Evolutionary conservation across 2,113 vertebrate species (phyloP).

Genomic region (Gallinago media): DNA sequence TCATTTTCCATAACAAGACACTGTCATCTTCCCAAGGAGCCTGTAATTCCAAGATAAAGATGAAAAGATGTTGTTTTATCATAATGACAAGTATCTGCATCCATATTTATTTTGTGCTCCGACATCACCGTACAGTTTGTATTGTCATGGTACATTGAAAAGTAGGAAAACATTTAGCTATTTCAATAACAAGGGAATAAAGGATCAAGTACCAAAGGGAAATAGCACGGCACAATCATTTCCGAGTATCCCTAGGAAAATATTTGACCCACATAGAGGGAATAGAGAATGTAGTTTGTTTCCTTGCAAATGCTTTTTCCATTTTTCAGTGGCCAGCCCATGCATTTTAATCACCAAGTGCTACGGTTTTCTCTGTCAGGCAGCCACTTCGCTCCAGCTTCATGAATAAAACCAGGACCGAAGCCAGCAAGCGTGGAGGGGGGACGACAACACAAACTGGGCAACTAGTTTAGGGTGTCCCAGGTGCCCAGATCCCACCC

Average conservation of each 20-base stretch:
- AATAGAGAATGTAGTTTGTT: conserved; percentile 6
- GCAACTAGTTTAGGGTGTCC: not conserved
- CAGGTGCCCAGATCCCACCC: not conserved
- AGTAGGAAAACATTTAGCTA: conserved; percentile 65
- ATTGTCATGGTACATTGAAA: conserved; percentile 67
- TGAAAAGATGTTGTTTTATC: conserved; percentile 77
- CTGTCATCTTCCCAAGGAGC: conserved; percentile 68
- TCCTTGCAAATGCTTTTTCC: conserved; percentile 29
- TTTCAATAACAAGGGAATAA: conserved; percentile 64
- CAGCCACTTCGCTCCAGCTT: not conserved
- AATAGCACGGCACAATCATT: conserved; percentile 54
- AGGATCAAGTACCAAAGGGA: conserved; percentile 44
- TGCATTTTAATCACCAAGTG: not conserved
- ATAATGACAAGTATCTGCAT: conserved; percentile 68
- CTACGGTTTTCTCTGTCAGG: not conserved
- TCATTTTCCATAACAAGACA: conserved; percentile 74
- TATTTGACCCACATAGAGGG: conserved; percentile 67
- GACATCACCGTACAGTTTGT: conserved; percentile 54
- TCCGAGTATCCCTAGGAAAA: conserved; percentile 47
- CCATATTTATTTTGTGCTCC: conserved; percentile 72
- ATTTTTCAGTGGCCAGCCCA: conserved; percentile 17
- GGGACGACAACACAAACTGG: not conserved
- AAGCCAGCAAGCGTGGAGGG: not conserved
- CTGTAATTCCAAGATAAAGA: conserved; percentile 79
- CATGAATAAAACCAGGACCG: not conserved